Evolutionary conservation across 2,113 vertebrate genomes (phyloP).

Genomic region (Bostrychus sinensis): DNA sequence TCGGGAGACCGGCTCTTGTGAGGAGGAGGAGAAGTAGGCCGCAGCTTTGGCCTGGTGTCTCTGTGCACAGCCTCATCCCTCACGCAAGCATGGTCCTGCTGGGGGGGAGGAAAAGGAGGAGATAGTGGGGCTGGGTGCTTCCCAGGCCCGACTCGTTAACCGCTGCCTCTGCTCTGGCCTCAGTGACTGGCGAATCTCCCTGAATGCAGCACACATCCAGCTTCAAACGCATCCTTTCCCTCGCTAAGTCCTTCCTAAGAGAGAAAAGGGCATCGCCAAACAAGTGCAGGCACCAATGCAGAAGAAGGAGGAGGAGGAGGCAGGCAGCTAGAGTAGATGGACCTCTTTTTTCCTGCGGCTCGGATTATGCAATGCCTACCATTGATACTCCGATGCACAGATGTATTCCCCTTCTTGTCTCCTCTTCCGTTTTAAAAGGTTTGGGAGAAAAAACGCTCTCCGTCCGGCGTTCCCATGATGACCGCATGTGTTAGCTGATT

Average conservation of each 20-base stretch:
- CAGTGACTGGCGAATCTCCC: slow-evolving; percentile 72
- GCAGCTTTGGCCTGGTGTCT: slow-evolving; percentile 97
- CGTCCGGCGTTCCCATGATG: slow-evolving; percentile 62
- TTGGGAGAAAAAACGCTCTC: slow-evolving; percentile 60
- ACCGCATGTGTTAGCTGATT: slow-evolving; percentile 43
- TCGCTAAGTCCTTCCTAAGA: slow-evolving; percentile 68
- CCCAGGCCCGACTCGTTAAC: slow-evolving; percentile 72
- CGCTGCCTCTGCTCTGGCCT: slow-evolving; percentile 59
- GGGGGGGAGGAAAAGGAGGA: slow-evolving; percentile 90
- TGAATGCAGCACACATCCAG: slow-evolving; percentile 79
- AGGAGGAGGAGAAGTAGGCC: slow-evolving; percentile 96
- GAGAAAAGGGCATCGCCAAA: slow-evolving; percentile 75
- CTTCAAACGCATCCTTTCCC: slow-evolving; percentile 73
- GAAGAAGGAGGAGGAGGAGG: slow-evolving; percentile 23
- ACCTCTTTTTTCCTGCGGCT: slow-evolving; percentile 62
- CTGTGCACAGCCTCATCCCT: slow-evolving; percentile 99
- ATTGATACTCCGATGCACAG: slow-evolving; percentile 59
- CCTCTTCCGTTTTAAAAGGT: slow-evolving; percentile 67
- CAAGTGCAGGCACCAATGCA: slow-evolving; percentile 62
- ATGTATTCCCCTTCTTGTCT: slow-evolving; percentile 57
- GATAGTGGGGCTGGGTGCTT: slow-evolving; percentile 78
- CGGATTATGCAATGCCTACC: slow-evolving; percentile 78
- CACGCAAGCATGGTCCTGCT: slow-evolving; percentile 98
- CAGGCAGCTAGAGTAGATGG: slow-evolving; percentile 57
- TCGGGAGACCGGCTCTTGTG: slow-evolving; percentile 93